These are phyloP conservation scores for Dendronephthya gigantea DNA, from an alignment of 64 coral and sea anemone species.

Conservation along the genomic window DNA sequence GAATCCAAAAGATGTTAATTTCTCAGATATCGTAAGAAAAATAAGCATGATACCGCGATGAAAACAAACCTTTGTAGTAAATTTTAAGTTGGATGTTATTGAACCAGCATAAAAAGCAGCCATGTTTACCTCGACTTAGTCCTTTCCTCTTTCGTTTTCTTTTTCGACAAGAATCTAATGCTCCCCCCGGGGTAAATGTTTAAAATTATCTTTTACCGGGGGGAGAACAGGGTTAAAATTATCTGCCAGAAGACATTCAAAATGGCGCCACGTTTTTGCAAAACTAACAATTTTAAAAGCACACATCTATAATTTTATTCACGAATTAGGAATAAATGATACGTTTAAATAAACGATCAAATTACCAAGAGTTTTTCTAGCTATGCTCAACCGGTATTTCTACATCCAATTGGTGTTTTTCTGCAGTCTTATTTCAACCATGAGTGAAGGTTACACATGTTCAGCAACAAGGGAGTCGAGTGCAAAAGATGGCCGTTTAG, in stretches of 20 bases:
- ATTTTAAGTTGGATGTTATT: not conserved
- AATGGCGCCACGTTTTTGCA: not conserved
- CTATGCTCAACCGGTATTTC: not conserved
- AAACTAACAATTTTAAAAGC: not conserved
- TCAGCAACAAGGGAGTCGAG: not conserved
- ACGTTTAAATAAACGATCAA: not conserved
- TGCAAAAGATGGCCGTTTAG: no score
- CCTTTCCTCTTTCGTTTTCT: not conserved
- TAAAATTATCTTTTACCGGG: not conserved
- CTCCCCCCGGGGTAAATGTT: not conserved
- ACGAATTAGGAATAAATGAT: not conserved
- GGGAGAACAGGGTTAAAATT: not conserved
- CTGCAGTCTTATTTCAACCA: not conserved
- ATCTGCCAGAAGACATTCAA: not conserved
- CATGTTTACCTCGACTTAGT: slow-evolving; percentile 11
- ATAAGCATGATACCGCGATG: no score
- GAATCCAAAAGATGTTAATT: no score
- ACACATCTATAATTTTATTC: not conserved
- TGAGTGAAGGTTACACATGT: not conserved
- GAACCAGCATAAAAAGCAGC: not conserved
- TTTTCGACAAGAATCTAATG: not conserved
- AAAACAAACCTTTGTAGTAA: slow-evolving; percentile 1
- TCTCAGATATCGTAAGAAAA: no score
- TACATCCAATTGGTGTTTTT: not conserved
- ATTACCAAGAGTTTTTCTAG: not conserved